phyloP scores from a whole-genome alignment of 2,888 invertebrate genomes.

The Keiferia lycopersicella region DNA sequence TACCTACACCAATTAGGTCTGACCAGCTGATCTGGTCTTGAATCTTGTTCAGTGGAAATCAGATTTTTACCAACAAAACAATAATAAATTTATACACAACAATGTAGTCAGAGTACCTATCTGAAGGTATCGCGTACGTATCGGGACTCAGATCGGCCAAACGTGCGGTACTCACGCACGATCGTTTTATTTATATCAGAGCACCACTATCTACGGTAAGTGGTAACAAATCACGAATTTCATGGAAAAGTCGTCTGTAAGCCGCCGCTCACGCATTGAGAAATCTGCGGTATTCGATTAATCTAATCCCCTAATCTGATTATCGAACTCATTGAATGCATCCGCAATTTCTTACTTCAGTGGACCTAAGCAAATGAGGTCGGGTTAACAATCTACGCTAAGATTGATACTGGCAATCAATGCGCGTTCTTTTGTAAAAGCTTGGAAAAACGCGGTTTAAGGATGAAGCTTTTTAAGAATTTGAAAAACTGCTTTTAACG shows the following conservation, averaged over 20 bases:
- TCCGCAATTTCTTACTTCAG: conserved; percentile 39
- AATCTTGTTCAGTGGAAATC: background rate
- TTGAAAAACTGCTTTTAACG: background rate
- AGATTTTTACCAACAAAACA: background rate
- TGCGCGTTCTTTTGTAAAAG: too few species aligned
- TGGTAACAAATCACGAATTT: conserved; percentile 53
- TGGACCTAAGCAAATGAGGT: conserved; percentile 16
- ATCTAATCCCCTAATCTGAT: conserved; percentile 50
- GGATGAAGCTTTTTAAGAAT: too few species aligned
- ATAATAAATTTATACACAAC: background rate
- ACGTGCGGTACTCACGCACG: conserved; percentile 51
- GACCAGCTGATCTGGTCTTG: background rate
- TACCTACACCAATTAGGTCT: too few species aligned
- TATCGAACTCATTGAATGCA: conserved; percentile 43
- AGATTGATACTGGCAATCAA: too few species aligned
- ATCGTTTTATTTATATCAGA: conserved; percentile 53
- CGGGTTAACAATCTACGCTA: background rate
- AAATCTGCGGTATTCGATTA: conserved; percentile 48
- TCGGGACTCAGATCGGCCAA: conserved; percentile 49
- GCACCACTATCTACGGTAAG: conserved; percentile 51
- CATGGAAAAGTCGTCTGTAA: conserved; percentile 46
- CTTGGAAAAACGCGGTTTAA: too few species aligned
- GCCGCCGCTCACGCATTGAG: conserved; percentile 47
- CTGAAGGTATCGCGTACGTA: conserved; percentile 41
- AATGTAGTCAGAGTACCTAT: conserved; percentile 22